These are phyloP conservation scores for Atopsyche davidsoni DNA, from an alignment of 1,140 invertebrate genomes.

Conservation along the genomic window DNA sequence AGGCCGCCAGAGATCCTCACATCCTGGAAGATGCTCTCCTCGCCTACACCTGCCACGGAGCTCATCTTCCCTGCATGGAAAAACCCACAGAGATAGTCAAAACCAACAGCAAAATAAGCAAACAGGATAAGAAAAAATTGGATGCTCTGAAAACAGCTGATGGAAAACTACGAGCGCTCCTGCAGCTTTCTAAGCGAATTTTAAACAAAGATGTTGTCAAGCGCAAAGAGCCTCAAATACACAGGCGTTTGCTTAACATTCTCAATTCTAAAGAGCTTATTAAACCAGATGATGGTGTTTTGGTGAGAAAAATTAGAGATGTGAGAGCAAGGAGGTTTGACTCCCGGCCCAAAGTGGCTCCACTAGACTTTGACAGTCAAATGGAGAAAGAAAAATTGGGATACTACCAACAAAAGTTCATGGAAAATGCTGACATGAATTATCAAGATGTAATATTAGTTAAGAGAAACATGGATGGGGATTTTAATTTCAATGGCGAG, in stretches of 20 bases:
- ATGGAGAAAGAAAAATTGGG: constrained; percentile 48
- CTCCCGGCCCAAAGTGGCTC: constrained; percentile 10
- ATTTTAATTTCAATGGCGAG: constrained; percentile 42
- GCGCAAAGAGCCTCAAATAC: no score
- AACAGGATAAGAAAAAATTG: constrained; percentile 28
- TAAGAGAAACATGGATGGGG: constrained; percentile 47
- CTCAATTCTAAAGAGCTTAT: no score
- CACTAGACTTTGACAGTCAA: constrained; percentile 32
- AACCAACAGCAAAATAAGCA: constrained; percentile 25
- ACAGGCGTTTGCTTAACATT: no score
- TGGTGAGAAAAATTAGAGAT: constrained; percentile 3
- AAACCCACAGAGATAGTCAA: constrained; percentile 21
- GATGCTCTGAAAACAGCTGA: constrained; percentile 7
- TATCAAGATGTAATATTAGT: constrained; percentile 47
- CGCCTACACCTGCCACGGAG: constrained; percentile 77
- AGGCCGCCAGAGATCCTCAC: constrained; percentile 58
- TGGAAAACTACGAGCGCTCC: constrained; percentile 5
- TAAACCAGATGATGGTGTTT: neutral
- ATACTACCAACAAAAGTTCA: constrained; percentile 44
- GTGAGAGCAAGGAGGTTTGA: constrained; percentile 1
- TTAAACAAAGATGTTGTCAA: no score
- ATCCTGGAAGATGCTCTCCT: constrained; percentile 74
- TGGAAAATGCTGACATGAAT: constrained; percentile 42
- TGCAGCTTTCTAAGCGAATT: no score
- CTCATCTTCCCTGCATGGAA: constrained; percentile 64